Percentiles rank a stretch among this genome's conserved stretches.
phyloP scores from a whole-genome alignment of 2,113 vertebrate genomes.

The Ceyx cyanopectus region DNA sequence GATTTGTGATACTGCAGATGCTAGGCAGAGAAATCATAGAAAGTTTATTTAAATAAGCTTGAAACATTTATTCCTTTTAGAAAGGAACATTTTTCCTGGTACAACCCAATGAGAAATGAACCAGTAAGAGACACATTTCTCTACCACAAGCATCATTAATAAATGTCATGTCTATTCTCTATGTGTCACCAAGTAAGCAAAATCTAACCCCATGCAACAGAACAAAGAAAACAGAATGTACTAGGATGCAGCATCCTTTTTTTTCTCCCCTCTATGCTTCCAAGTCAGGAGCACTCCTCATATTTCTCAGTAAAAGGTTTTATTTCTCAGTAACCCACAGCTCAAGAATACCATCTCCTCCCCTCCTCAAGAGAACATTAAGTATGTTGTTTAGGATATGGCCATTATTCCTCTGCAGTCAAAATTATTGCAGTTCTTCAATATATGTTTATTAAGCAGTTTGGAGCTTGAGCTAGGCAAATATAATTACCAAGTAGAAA shows the following conservation, averaged over 20 bases:
- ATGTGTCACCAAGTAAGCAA: not conserved
- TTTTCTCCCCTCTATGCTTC: conserved; percentile 30
- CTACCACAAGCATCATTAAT: conserved; percentile 32
- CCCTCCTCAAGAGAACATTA: not conserved
- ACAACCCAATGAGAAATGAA: not conserved
- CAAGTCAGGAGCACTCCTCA: conserved; percentile 48
- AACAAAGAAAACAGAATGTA: not conserved
- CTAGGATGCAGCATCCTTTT: not conserved
- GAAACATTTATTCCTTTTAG: conserved; percentile 50
- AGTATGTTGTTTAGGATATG: not conserved
- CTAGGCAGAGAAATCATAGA: not conserved
- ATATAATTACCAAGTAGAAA: not conserved
- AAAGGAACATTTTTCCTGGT: conserved; percentile 31
- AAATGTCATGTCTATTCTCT: not conserved
- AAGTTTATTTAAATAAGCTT: conserved; percentile 53
- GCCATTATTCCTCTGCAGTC: not conserved
- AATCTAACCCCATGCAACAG: not conserved
- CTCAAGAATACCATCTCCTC: not conserved
- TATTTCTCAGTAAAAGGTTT: conserved; percentile 59
- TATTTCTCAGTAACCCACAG: conserved; percentile 47
- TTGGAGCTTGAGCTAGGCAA: not conserved
- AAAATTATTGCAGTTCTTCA: not conserved
- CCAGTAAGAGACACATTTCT: conserved; percentile 37
- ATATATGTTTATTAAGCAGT: not conserved
- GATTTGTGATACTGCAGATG: not conserved